A percentile compares a stretch with the other conserved stretches of the same genome.
Evolutionary conservation across 2,888 invertebrate genomes (phyloP).

Genomic region (Drosophila subsilvestris): DNA sequence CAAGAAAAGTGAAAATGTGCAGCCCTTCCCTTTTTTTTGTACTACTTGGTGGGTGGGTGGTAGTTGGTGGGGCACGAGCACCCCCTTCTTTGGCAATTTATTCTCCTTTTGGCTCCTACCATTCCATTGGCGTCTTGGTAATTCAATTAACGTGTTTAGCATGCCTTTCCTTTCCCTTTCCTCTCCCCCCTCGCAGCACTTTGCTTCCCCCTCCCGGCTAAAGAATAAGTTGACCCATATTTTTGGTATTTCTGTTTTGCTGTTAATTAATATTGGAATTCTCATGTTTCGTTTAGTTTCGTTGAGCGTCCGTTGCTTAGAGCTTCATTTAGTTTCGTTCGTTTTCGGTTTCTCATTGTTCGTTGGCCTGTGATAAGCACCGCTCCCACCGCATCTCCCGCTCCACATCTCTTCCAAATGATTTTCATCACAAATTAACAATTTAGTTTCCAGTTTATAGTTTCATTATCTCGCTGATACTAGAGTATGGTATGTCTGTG

Average conservation of each 20-base stretch:
- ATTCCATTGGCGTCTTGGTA: conserved; percentile 57
- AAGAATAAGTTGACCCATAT: conserved; percentile 57
- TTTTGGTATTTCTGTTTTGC: conserved; percentile 30
- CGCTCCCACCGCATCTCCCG: conserved; percentile 1
- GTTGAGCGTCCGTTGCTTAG: background rate
- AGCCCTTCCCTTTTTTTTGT: conserved; percentile 5
- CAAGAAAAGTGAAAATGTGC: conserved; percentile 60
- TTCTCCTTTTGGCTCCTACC: conserved; percentile 1
- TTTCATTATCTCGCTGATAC: conserved; percentile 42
- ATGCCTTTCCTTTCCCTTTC: background rate
- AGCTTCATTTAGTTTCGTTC: background rate
- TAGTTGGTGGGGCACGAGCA: background rate
- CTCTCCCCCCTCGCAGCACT: background rate
- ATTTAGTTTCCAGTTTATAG: conserved; percentile 39
- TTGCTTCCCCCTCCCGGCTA: background rate
- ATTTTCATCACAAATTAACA: conserved; percentile 46
- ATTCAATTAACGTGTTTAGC: conserved; percentile 66
- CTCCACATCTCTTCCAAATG: conserved; percentile 12
- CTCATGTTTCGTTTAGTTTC: conserved; percentile 27
- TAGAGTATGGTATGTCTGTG: background rate
- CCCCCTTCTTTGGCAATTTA: conserved; percentile 34
- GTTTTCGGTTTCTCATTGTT: background rate
- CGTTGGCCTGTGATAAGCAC: conserved; percentile 48
- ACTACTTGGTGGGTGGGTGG: background rate
- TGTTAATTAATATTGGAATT: conserved; percentile 67